Evolutionary conservation across 2,797 vertebrate species (phyloP).

Genomic region (Numenius phaeopus): DNA sequence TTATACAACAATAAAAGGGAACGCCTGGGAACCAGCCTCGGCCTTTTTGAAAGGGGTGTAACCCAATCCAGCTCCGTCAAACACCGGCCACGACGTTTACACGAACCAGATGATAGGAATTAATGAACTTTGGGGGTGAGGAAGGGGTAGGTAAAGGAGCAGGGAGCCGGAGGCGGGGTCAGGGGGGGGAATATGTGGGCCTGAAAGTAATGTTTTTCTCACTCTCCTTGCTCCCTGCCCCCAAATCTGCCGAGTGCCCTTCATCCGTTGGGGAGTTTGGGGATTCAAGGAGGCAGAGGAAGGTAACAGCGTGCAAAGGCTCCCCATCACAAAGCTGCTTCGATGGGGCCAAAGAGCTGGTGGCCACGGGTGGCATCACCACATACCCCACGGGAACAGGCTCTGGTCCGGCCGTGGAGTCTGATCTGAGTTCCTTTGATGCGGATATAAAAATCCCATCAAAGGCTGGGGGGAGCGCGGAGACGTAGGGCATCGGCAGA

Average conservation of each 20-base stretch:
- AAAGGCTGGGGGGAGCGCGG: not conserved
- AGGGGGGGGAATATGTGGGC: accelerated
- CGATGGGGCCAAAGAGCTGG: accelerated
- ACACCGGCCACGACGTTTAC: not conserved
- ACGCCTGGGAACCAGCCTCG: conserved; percentile 6
- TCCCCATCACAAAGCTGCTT: not conserved
- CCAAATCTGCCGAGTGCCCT: not conserved
- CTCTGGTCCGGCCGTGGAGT: not conserved
- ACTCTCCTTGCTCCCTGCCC: not conserved
- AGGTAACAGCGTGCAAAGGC: accelerated
- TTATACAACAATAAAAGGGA: conserved; percentile 56
- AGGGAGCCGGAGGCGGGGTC: not conserved
- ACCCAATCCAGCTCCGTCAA: not conserved
- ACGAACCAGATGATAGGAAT: conserved; percentile 61
- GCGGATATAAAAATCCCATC: not conserved
- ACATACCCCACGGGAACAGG: not conserved
- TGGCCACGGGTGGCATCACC: not conserved
- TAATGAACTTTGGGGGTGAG: conserved; percentile 26
- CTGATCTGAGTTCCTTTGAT: not conserved
- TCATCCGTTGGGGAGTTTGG: not conserved
- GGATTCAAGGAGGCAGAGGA: not conserved
- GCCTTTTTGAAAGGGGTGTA: conserved; percentile 50
- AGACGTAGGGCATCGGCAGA: not conserved
- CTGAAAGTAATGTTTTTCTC: not conserved
- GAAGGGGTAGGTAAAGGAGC: not conserved